Evolutionary conservation across 2,888 invertebrate species (phyloP).

Genomic region (Diaperis boleti): DNA sequence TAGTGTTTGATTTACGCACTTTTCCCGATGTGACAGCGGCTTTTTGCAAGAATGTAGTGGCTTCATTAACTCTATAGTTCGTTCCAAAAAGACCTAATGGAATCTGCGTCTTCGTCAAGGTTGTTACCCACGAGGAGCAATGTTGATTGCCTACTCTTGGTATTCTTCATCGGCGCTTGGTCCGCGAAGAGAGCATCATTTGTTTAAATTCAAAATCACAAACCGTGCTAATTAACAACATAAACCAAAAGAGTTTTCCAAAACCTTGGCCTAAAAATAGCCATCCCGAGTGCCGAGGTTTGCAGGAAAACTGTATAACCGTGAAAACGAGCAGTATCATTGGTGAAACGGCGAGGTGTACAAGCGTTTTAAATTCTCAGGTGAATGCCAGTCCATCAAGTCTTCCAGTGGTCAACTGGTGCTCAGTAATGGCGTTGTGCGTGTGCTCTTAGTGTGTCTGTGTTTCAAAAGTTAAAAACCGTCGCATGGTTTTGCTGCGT

Average conservation of each 20-base stretch:
- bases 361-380: constrained; percentile 28
- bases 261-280: constrained; percentile 30
- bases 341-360: constrained; percentile 11
- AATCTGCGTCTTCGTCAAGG: constrained; percentile 5
- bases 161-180: background rate
- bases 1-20: no score
- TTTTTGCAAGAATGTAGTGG: background rate
- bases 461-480: no score
- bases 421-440: constrained; percentile 37
- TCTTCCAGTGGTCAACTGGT: constrained; percentile 31
- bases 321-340: constrained; percentile 31
- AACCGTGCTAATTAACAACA: constrained; percentile 5
- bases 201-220: constrained; percentile 14
- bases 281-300: constrained; percentile 1
- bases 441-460: constrained; percentile 20
- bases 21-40: no score
- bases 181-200: constrained; percentile 2
- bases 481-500: constrained; percentile 16
- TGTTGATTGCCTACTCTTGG: constrained; percentile 31
- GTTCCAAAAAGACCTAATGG: background rate
- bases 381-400: constrained; percentile 36
- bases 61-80: background rate
- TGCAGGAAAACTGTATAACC: constrained; percentile 23
- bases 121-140: constrained; percentile 8
- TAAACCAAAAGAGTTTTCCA: constrained; percentile 21